phyloP scores from a whole-genome alignment of 2,113 vertebrate species.

The Illadopsis cleaveri region DNA sequence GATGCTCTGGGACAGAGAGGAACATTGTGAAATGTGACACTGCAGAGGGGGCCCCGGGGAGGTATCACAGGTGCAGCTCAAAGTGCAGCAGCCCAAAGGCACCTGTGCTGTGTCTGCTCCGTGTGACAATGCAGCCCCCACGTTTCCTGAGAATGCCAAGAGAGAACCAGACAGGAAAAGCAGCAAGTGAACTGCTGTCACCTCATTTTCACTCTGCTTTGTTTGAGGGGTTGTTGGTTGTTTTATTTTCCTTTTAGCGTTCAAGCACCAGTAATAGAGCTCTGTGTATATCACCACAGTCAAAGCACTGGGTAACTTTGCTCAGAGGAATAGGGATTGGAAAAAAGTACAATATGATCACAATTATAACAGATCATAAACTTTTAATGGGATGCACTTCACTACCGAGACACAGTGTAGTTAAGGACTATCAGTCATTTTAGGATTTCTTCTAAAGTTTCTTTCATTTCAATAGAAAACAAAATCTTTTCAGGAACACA shows the following conservation, averaged over 20 bases:
- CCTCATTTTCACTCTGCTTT: neutral
- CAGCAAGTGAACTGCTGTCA: neutral
- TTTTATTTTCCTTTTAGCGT: neutral
- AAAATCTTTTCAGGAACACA: neutral
- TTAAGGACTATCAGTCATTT: neutral
- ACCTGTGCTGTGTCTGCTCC: neutral
- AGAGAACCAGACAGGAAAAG: neutral
- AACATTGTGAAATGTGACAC: rapidly evolving
- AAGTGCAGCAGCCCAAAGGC: neutral
- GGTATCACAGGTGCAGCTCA: neutral
- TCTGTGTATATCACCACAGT: neutral
- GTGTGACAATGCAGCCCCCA: rapidly evolving
- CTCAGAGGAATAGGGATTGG: neutral
- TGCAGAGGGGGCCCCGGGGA: neutral
- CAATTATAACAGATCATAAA: neutral
- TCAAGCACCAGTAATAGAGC: neutral
- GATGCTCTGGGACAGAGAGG: neutral
- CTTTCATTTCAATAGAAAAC: neutral
- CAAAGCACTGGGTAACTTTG: neutral
- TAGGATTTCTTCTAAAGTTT: neutral
- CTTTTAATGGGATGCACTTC: neutral
- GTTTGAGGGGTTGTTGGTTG: neutral
- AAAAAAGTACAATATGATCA: neutral
- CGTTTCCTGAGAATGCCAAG: neutral
- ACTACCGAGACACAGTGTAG: neutral